phyloP scores from a whole-genome alignment of 2,113 vertebrate species.

The Geococcyx californianus region DNA sequence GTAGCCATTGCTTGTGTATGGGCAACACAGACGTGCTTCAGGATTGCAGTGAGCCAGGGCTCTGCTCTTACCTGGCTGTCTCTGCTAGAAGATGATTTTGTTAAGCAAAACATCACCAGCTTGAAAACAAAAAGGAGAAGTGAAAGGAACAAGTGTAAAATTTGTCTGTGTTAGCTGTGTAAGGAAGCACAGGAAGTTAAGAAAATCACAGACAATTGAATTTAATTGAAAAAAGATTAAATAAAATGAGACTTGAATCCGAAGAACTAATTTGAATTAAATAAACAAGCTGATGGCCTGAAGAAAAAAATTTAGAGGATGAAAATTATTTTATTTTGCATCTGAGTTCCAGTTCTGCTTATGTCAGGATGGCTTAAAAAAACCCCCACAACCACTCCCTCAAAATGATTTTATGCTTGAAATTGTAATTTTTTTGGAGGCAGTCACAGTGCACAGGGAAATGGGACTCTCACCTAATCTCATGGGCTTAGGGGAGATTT shows the following conservation, averaged over 20 bases:
- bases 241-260: conserved; percentile 54
- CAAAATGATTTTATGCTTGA: background rate
- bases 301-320: background rate
- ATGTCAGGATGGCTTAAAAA: background rate
- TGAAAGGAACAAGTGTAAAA: conserved; percentile 10
- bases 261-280: conserved; percentile 53
- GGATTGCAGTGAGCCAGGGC: background rate
- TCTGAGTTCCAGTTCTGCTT: background rate
- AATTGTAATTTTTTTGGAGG: background rate
- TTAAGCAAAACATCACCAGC: background rate
- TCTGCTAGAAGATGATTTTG: background rate
- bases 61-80: background rate
- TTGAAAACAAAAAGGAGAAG: background rate
- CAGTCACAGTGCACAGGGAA: background rate
- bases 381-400: background rate
- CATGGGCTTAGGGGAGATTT: background rate
- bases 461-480: background rate
- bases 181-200: conserved; percentile 33
- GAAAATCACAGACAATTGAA: conserved; percentile 66
- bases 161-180: conserved; percentile 6
- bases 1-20: background rate
- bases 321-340: background rate
- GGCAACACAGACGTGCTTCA: background rate
- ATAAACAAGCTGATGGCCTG: conserved; percentile 17
- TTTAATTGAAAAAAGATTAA: conserved; percentile 74